phyloP scores from a whole-genome alignment of 1,140 invertebrate genomes.

The Leucophenga varia region DNA sequence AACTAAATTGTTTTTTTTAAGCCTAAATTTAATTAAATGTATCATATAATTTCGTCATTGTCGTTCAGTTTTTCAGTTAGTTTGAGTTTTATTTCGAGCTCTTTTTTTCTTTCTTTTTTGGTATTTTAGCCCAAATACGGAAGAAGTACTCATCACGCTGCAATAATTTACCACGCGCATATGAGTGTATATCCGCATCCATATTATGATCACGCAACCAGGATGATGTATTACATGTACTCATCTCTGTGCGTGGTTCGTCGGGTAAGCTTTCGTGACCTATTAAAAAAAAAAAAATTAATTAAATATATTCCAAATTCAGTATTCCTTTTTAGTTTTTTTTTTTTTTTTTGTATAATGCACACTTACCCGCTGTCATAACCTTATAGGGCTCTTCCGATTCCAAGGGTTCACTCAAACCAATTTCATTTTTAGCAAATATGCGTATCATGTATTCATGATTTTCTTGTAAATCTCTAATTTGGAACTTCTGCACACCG shows the following conservation, averaged over 20 bases:
- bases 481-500: conserved; percentile 79
- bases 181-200: conserved; percentile 89
- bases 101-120: conserved; percentile 46
- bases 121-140: conserved; percentile 63
- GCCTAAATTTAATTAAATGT: conserved; percentile 34
- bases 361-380: conserved; percentile 71
- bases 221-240: conserved; percentile 88
- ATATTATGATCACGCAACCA: conserved; percentile 89
- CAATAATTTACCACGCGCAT: conserved; percentile 77
- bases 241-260: conserved; percentile 71
- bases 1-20: conserved; percentile 42
- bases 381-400: conserved; percentile 90
- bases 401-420: conserved; percentile 89
- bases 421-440: conserved; percentile 93
- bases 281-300: conserved; percentile 13
- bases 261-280: conserved; percentile 59
- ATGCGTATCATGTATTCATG: conserved; percentile 89
- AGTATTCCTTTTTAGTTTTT: not conserved
- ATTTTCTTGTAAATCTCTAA: conserved; percentile 84
- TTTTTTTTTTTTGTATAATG: too few species aligned
- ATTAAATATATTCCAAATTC: conserved; percentile 6
- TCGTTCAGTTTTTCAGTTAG: conserved; percentile 16
- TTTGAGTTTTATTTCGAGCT: conserved; percentile 35
- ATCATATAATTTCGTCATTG: conserved; percentile 19
- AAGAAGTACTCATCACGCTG: conserved; percentile 92